Conservation (phyloP, 2,888 invertebrate genomes). For the Ichneumon xanthorius region DNA sequence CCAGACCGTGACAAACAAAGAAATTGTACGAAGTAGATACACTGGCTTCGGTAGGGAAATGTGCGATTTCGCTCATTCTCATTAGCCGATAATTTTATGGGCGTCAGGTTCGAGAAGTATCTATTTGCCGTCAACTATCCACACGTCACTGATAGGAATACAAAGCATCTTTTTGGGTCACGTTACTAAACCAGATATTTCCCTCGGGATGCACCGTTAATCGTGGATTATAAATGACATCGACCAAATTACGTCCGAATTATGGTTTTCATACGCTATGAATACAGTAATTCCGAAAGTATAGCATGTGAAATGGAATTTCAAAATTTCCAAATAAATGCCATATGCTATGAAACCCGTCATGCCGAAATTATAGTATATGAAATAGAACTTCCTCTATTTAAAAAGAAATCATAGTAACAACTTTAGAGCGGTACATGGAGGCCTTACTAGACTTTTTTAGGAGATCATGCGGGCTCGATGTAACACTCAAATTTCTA, state of each 20-base stretch:
- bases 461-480: too few species aligned
- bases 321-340: too few species aligned
- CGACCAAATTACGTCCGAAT: too few species aligned
- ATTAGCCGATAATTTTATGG: not conserved
- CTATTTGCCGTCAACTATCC: not conserved
- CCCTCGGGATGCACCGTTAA: not conserved
- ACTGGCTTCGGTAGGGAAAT: too few species aligned
- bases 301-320: too few species aligned
- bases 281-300: too few species aligned
- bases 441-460: not conserved
- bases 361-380: too few species aligned
- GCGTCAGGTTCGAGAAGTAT: not conserved
- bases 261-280: too few species aligned
- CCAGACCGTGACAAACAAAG: not conserved
- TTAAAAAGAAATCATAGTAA: not conserved
- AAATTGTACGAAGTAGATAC: not conserved
- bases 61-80: not conserved
- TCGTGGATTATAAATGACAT: not conserved
- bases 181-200: not conserved
- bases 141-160: not conserved
- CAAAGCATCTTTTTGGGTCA: not conserved
- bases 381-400: too few species aligned
- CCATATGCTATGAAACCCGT: too few species aligned
- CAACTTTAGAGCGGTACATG: not conserved
- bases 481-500: not conserved